These are phyloP conservation scores for Phoenicopterus ruber DNA, from an alignment of 2,113 vertebrate genomes.

Conservation along the genomic window DNA sequence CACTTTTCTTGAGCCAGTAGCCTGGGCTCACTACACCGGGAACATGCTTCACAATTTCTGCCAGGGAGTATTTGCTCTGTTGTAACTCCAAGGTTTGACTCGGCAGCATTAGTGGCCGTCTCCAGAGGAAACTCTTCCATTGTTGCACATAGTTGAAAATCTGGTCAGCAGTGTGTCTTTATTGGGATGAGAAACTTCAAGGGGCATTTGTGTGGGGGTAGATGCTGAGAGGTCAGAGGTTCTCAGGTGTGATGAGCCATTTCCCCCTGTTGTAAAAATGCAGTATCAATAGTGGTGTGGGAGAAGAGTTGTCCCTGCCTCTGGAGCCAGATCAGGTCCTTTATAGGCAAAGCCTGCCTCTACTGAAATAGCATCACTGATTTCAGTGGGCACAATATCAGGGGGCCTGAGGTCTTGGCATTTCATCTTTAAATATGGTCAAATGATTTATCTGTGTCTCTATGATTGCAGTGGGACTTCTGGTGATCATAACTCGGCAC, in stretches of 20 bases:
- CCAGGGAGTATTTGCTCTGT: not conserved
- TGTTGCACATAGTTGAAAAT: not conserved
- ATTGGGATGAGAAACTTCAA: not conserved
- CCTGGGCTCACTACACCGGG: not conserved
- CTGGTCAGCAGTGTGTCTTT: not conserved
- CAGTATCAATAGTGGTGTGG: not conserved
- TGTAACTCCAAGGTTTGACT: not conserved
- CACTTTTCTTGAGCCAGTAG: not conserved
- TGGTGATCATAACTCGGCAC: accelerated
- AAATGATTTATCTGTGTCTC: not conserved
- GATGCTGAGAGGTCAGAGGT: not conserved
- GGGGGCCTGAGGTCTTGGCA: not conserved
- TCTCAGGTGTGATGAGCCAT: not conserved
- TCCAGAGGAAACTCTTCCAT: not conserved
- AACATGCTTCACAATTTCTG: not conserved
- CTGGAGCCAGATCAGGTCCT: not conserved
- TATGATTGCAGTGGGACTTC: not conserved
- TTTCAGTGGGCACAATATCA: not conserved
- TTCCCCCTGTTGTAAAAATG: not conserved
- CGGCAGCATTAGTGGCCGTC: not conserved
- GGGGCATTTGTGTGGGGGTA: not conserved
- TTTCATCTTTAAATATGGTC: not conserved
- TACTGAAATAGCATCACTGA: not conserved
- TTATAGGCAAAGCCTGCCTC: not conserved
- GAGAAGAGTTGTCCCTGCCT: not conserved